A percentile compares a stretch with the other conserved stretches of the same genome.
These are phyloP conservation scores for Prionace glauca DNA, from an alignment of 2,797 vertebrate species.

Conservation along the genomic window DNA sequence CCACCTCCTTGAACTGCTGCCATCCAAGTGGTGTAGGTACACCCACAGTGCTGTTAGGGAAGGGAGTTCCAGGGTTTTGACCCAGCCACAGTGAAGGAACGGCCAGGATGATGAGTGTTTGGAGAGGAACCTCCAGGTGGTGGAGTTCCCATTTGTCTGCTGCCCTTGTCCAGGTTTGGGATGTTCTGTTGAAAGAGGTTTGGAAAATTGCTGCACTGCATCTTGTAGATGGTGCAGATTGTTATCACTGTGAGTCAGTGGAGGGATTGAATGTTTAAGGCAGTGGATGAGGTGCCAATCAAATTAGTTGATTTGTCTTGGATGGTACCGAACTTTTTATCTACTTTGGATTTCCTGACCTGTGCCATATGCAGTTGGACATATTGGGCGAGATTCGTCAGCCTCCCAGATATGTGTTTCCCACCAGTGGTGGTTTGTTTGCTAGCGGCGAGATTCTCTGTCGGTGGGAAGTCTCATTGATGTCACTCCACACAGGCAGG, in stretches of 20 bases:
- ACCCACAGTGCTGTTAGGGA: not conserved
- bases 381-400: not conserved
- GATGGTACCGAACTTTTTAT: not conserved
- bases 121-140: not conserved
- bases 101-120: not conserved
- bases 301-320: not conserved
- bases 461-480: too few species aligned
- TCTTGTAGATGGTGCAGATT: not conserved
- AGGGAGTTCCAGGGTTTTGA: not conserved
- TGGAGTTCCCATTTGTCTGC: not conserved
- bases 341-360: not conserved
- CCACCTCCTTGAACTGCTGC: too few species aligned
- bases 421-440: too few species aligned
- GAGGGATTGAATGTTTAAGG: not conserved
- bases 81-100: not conserved
- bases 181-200: not conserved
- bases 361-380: not conserved
- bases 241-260: not conserved
- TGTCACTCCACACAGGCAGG: too few species aligned
- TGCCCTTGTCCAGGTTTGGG: not conserved
- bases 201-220: not conserved
- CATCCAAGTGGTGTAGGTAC: too few species aligned
- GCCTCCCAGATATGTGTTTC: too few species aligned
- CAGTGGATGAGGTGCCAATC: not conserved
- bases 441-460: too few species aligned